phyloP scores from a whole-genome alignment of 2,797 vertebrate genomes.

The Limnodromus scolopaceus region DNA sequence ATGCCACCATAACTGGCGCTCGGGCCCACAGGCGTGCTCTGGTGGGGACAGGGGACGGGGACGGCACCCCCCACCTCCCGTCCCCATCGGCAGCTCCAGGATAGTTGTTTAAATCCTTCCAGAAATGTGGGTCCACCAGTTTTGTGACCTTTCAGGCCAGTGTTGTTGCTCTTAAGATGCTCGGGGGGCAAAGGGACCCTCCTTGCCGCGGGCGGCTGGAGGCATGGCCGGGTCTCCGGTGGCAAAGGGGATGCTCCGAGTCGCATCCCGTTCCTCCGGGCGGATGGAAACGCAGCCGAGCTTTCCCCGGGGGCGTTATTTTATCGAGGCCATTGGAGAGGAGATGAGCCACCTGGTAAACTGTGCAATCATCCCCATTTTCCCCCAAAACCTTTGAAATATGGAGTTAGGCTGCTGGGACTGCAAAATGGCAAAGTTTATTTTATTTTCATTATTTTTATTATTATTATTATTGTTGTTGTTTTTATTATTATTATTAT shows the following conservation, averaged over 20 bases:
- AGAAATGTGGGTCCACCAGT: not conserved
- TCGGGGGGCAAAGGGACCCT: not conserved
- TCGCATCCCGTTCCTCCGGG: not conserved
- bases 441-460: not conserved
- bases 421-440: not conserved
- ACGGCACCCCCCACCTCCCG: not conserved
- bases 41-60: fast-evolving
- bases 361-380: fast-evolving
- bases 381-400: not conserved
- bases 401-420: not conserved
- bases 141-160: fast-evolving
- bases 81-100: fast-evolving
- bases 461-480: too few species aligned
- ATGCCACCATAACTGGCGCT: conserved; percentile 36
- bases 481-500: too few species aligned
- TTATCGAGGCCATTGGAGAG: fast-evolving
- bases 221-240: not conserved
- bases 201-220: fast-evolving
- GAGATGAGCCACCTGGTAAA: not conserved
- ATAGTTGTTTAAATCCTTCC: not conserved
- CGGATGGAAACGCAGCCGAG: fast-evolving
- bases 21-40: not conserved
- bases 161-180: not conserved
- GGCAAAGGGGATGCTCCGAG: not conserved
- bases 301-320: not conserved